Conservation (phyloP, 2,797 vertebrate species). For the Serranus cabrilla region DNA sequence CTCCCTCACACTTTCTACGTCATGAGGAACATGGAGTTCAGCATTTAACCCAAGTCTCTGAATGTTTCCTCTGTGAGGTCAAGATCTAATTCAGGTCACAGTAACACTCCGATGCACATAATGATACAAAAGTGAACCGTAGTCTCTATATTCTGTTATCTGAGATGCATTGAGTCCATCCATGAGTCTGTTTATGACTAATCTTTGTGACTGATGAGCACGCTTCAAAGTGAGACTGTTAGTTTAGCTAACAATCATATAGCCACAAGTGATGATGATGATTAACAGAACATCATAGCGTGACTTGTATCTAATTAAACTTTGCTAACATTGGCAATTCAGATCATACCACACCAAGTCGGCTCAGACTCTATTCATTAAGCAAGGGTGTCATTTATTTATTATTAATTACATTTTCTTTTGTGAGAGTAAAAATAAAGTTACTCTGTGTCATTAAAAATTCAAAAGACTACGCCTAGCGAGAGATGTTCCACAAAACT, state of each 20-base stretch:
- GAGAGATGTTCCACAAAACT: no score
- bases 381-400: neutral
- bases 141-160: neutral
- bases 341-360: neutral
- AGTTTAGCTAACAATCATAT: neutral
- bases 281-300: neutral
- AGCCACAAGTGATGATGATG: neutral
- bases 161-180: neutral
- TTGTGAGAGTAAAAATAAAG: neutral
- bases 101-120: no score
- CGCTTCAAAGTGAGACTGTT: neutral
- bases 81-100: neutral
- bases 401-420: neutral
- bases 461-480: no score
- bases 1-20: neutral
- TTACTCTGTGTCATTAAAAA: neutral
- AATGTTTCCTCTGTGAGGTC: constrained; percentile 1
- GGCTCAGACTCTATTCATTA: neutral
- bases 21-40: neutral
- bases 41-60: neutral
- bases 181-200: neutral
- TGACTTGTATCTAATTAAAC: no score
- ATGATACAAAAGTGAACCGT: neutral
- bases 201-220: no score
- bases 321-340: neutral